These are phyloP conservation scores for Caenorhabditis becei DNA, from an alignment of 2,888 invertebrate species.

Conservation along the genomic window DNA sequence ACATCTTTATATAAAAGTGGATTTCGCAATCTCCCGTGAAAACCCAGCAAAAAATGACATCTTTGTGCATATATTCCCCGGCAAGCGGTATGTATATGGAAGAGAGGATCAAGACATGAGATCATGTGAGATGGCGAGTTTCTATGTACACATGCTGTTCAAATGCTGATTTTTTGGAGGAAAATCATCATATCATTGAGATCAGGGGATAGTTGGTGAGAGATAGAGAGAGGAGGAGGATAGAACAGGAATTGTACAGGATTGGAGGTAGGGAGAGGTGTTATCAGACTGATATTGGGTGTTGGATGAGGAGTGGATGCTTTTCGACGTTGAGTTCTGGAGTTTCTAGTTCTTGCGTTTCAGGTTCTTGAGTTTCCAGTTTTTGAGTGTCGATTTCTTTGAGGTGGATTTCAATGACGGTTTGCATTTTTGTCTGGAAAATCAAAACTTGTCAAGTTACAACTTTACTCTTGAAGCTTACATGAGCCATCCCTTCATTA, in stretches of 20 bases:
- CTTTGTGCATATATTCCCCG: constrained; percentile 15
- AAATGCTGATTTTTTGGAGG: not conserved
- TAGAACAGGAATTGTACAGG: not conserved
- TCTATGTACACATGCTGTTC: constrained; percentile 18
- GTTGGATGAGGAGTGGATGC: constrained; percentile 35
- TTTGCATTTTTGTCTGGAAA: not conserved
- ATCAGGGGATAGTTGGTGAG: not conserved
- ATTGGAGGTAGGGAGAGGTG: not conserved
- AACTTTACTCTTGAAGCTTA: not conserved
- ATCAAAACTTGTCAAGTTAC: not conserved
- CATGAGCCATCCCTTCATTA: not conserved
- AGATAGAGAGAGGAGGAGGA: not conserved
- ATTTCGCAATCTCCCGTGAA: constrained; percentile 7
- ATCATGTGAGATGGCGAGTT: not conserved
- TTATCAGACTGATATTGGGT: constrained; percentile 1
- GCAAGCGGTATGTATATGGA: not conserved
- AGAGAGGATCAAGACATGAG: not conserved
- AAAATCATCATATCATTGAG: too few relatives aligned
- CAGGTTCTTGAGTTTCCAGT: not conserved
- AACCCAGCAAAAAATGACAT: constrained; percentile 27
- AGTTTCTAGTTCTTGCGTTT: not conserved
- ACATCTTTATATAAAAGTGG: too few relatives aligned
- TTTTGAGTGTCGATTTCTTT: not conserved
- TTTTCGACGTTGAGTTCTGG: constrained; percentile 25
- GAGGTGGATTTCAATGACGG: not conserved